Base-by-base conservation (phyloP, 2,888 invertebrate genomes). In the Zaprionus bogoriensis region DNA sequence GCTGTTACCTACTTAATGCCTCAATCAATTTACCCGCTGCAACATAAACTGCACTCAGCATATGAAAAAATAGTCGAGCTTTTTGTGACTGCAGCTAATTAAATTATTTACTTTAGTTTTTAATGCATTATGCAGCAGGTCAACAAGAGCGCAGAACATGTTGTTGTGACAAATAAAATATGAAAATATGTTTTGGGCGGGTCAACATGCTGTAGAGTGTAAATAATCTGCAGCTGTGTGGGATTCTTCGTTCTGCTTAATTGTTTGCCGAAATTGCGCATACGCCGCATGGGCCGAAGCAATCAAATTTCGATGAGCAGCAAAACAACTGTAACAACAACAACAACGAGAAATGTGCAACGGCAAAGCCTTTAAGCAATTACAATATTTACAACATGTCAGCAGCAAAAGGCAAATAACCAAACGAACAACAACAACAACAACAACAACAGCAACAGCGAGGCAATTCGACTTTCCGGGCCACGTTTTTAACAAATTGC, bases 101-200 rank as follows among this genome's bases (percentile, higher is more conserved):
- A 77, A 80, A 87, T 80, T 84, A 80, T 87, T 84, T 77, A 68
- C 87, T 81, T 63, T 59, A 68, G 59, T 50, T 67, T 64, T 46
- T 20, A 23, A 46, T 52, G 28, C 36, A 58, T 48, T 75, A 63
- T 72, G 14, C 60, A 47, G 46, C 58, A 64, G 59, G 48, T 58
- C 32, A 46, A 45, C 32, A 23, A 25, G 22, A 12, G n/a, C 39
- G n/a, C 4, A 17, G 38, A 17, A 38, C 38, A 38, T 38, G 20
- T 17, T 27, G 38, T 25, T 46, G 46, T 36, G 39, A 9, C 25
- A 22, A 30, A 9, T 12, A 12, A n/a, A 6, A 12, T 28, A 7
- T 27, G 42, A 38, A 58, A 58, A 67, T 67, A 60, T 68, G 66
- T 52, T 50, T 30, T 50, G 44, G 17, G 30, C n/a, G 36, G 50